Base-by-base conservation (phyloP, 2,113 vertebrate genomes). In the Choloepus hoffmanni region DNA sequence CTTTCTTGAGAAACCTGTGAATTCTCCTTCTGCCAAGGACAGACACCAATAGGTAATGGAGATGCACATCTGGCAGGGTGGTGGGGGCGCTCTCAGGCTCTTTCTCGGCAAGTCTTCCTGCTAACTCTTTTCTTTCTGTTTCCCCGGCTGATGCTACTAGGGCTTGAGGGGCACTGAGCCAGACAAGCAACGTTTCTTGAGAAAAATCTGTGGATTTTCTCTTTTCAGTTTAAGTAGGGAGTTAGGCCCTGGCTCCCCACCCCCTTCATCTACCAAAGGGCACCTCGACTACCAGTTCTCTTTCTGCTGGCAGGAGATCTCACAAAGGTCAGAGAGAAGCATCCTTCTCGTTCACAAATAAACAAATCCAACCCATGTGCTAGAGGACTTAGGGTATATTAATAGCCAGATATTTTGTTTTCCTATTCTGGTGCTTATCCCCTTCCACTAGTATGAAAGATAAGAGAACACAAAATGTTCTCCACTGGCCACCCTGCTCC, bases 391-490 rank as follows among this genome's bases (percentile, higher is more conserved):
- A 93, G 98, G 97, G 97, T 98, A 96, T 98, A 98, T 98, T 99
- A 98, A 98, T 98, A 99, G 98, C 98, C 97, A 96, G 98, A 98
- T 97, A 98, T 98, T 98, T 97, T 98, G 98, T 98, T 98, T 98
- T 98, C 98, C 95, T 97, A 97, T 97, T 97, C 98, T 98, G 98
- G 97, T 92, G 98, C 98, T 98, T 98, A 97, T 98, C 98, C 97
- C 97, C 94, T 97, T 98, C 97, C 96, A 97, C 88, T 86, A 93
- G 97, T 84, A 83, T 45, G 97, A 96, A 97, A 98, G 98, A 98
- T 98, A 98, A 98, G 98, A 94, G 98, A 98, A 98, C 98, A 98
- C 98, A 98, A 96, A 98, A 98, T 98, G 97, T 98, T 98, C 98
- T 93, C 95, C 95, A 92, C 86, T 95, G 91, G 94, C 96, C 95